Evolutionary conservation across 2,113 vertebrate species (phyloP).

Genomic region (Nannospalax galili): DNA sequence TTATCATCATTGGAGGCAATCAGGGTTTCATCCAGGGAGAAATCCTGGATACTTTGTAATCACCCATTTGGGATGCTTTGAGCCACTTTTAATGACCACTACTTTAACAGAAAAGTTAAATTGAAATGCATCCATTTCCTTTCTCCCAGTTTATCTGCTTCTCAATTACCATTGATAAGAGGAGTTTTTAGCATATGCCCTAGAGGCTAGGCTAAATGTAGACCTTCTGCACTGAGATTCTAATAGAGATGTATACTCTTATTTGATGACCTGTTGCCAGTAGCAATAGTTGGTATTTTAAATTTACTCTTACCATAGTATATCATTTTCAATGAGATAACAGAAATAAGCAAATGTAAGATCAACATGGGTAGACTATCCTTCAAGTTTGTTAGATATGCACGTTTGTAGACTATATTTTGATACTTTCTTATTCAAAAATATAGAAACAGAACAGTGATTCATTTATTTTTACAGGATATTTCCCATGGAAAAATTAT

Average conservation of each 20-base stretch:
- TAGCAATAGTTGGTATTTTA: neutral
- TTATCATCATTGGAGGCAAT: neutral
- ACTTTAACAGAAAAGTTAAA: neutral
- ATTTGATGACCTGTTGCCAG: neutral
- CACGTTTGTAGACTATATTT: neutral
- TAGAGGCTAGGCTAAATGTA: neutral
- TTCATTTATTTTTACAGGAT: neutral
- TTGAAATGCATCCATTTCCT: neutral
- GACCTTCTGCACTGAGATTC: neutral
- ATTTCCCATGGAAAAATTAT: neutral
- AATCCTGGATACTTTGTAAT: neutral
- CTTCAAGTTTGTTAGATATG: neutral
- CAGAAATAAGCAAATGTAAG: conserved; percentile 32
- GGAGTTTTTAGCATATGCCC: neutral
- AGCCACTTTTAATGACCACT: neutral
- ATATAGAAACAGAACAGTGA: neutral
- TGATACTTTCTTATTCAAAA: neutral
- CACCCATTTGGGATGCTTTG: neutral
- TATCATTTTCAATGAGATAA: neutral
- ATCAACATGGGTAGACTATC: neutral
- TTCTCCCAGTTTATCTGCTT: neutral
- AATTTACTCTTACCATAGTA: neutral
- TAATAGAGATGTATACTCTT: neutral
- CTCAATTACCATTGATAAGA: neutral
- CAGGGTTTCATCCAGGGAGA: neutral